Percentiles rank a stretch among this genome's conserved stretches.
These are phyloP conservation scores for Heliconius hermathena DNA, from an alignment of 1,140 invertebrate genomes.

Conservation along the genomic window DNA sequence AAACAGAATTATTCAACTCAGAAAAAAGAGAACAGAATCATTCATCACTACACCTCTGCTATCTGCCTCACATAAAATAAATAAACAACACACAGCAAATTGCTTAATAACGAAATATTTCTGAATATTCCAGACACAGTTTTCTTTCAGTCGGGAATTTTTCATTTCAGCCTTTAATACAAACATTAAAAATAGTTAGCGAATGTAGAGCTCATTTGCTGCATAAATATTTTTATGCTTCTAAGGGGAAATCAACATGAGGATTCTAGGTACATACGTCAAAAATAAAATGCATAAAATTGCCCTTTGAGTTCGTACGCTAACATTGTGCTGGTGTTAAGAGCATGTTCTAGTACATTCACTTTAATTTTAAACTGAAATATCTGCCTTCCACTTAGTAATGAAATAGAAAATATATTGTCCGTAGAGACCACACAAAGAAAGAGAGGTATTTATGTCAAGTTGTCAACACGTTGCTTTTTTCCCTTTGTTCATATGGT, in stretches of 20 bases:
- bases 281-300: conserved; percentile 34
- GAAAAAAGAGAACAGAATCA: conserved; percentile 4
- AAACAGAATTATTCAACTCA: neutral
- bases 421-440: conserved; percentile 17
- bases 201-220: conserved; percentile 32
- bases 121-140: conserved; percentile 35
- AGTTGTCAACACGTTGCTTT: conserved; percentile 28
- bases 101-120: conserved; percentile 15
- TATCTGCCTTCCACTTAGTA: conserved; percentile 1
- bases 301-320: conserved; percentile 17
- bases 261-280: conserved; percentile 26
- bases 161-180: conserved; percentile 54
- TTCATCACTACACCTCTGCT: neutral
- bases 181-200: conserved; percentile 54
- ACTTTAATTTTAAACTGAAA: conserved; percentile 15
- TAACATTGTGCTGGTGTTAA: neutral
- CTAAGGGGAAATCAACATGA: conserved; percentile 48
- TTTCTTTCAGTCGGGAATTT: conserved; percentile 44
- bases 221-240: conserved; percentile 44
- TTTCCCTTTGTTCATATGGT: conserved; percentile 22
- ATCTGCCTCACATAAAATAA: neutral
- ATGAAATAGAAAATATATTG: conserved; percentile 24
- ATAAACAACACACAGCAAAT: neutral
- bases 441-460: conserved; percentile 29
- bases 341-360: neutral